Conservation (phyloP, 2,888 invertebrate genomes). For the Zonitis immaculata region DNA sequence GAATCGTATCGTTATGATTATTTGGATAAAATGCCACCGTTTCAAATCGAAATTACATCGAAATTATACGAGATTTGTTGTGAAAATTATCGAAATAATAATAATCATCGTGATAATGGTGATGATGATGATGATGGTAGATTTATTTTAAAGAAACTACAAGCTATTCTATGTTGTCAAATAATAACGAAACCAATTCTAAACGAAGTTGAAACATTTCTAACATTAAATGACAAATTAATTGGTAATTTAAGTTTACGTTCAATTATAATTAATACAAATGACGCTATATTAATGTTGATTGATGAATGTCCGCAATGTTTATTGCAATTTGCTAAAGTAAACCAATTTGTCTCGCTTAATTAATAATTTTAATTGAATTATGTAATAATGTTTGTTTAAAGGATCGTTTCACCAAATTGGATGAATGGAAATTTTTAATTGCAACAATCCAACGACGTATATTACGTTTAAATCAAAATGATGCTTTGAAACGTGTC, state of each 20-base stretch:
- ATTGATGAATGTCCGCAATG: slow-evolving; percentile 59
- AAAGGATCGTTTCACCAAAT: slow-evolving; percentile 47
- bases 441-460: slow-evolving; percentile 46
- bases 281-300: slow-evolving; percentile 53
- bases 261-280: slow-evolving; percentile 50
- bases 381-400: too few relatives aligned
- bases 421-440: slow-evolving; percentile 49
- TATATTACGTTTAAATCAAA: slow-evolving; percentile 40
- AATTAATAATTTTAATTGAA: too few relatives aligned
- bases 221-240: slow-evolving; percentile 54
- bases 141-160: slow-evolving; percentile 45
- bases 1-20: slow-evolving; percentile 49
- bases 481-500: slow-evolving; percentile 36
- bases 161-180: slow-evolving; percentile 57
- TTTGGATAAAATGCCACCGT: slow-evolving; percentile 53
- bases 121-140: too few relatives aligned
- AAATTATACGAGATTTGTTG: slow-evolving; percentile 39
- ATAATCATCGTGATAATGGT: slow-evolving; percentile 14
- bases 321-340: slow-evolving; percentile 61
- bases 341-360: too few relatives aligned
- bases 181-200: slow-evolving; percentile 54
- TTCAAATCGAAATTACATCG: slow-evolving; percentile 43
- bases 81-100: slow-evolving; percentile 25
- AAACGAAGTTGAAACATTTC: slow-evolving; percentile 59
- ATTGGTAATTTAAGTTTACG: slow-evolving; percentile 54